Conservation (phyloP, 1,140 invertebrate species). For the Thaumetopoea pityocampa region DNA sequence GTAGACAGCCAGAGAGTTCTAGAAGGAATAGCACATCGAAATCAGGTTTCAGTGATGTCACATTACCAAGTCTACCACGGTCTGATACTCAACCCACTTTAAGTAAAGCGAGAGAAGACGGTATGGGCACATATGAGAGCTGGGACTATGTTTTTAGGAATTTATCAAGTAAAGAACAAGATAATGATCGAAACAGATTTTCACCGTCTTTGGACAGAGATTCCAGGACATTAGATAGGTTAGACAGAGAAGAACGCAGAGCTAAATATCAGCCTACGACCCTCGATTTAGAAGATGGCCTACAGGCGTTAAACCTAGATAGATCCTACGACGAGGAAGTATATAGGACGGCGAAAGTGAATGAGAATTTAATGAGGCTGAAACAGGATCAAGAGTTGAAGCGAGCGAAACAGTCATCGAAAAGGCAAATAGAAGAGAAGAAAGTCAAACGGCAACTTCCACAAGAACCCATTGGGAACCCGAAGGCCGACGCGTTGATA, state of each 20-base stretch:
- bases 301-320: constrained; percentile 69
- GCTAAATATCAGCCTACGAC: constrained; percentile 68
- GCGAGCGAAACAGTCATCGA: constrained; percentile 44
- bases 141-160: constrained; percentile 89
- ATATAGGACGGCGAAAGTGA: constrained; percentile 75
- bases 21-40: constrained; percentile 58
- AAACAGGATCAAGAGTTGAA: constrained; percentile 68
- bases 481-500: constrained; percentile 53
- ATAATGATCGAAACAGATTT: constrained; percentile 79
- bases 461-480: constrained; percentile 47
- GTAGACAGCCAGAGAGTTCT: constrained; percentile 36
- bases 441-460: constrained; percentile 35
- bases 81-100: constrained; percentile 67
- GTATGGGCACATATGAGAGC: constrained; percentile 80
- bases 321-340: constrained; percentile 60
- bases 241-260: constrained; percentile 53
- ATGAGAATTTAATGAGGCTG: constrained; percentile 72
- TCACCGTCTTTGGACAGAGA: constrained; percentile 66
- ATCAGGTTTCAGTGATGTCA: constrained; percentile 53
- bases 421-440: constrained; percentile 46
- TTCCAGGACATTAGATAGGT: constrained; percentile 62
- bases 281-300: constrained; percentile 72
- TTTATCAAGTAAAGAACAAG: constrained; percentile 84
- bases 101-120: constrained; percentile 75
- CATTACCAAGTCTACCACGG: constrained; percentile 55